A percentile compares a stretch with the other conserved stretches of the same genome.
These are phyloP conservation scores for Melitaea athalia DNA, from an alignment of 2,888 invertebrate species.

Conservation along the genomic window DNA sequence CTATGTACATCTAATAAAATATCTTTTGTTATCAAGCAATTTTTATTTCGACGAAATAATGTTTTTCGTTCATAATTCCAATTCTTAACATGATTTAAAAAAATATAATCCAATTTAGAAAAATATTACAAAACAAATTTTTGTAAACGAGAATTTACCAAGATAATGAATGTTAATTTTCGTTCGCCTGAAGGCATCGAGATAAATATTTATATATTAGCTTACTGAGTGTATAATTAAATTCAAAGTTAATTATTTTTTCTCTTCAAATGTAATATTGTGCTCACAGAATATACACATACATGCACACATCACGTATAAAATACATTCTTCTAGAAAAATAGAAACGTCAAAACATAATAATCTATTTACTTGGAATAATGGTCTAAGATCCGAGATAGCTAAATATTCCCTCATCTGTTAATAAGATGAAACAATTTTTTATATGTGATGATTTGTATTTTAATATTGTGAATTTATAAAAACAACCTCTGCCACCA, in stretches of 20 bases:
- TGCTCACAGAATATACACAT: neutral
- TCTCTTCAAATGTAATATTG: neutral
- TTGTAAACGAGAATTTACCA: slow-evolving; percentile 15
- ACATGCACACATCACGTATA: neutral
- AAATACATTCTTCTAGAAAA: neutral
- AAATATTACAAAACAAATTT: slow-evolving; percentile 20
- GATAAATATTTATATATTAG: slow-evolving; percentile 12
- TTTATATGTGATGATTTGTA: too few species aligned
- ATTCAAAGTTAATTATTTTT: neutral
- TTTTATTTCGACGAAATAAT: neutral
- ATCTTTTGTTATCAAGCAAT: too few species aligned
- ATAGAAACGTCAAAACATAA: neutral
- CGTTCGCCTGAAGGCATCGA: slow-evolving; percentile 4
- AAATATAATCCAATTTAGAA: slow-evolving; percentile 19
- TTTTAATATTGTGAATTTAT: too few species aligned
- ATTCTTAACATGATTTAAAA: slow-evolving; percentile 10
- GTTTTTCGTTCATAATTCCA: neutral
- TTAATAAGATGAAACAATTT: too few species aligned
- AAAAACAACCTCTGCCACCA: too few species aligned
- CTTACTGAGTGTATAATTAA: slow-evolving; percentile 7
- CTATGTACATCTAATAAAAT: too few species aligned
- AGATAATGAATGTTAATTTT: slow-evolving; percentile 23
- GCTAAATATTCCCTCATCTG: too few species aligned
- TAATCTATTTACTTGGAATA: neutral
- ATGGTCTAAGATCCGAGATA: too few species aligned